Conservation (phyloP, 2,888 invertebrate genomes). For the Hypselothyrea guttata region DNA sequence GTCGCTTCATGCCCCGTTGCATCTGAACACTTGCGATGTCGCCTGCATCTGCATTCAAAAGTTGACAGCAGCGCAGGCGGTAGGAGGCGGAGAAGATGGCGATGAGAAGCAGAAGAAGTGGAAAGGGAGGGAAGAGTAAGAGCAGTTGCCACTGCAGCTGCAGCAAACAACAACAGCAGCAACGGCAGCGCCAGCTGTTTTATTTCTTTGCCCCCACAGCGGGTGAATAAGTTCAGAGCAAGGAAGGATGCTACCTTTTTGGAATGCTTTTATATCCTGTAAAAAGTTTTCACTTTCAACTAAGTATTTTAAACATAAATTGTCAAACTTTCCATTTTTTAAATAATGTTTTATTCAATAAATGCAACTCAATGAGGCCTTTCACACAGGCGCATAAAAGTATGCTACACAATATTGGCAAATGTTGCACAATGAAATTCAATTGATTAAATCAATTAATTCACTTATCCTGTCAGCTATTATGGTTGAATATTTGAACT, state of each 20-base stretch:
- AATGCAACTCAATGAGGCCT: no score
- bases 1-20: constrained; percentile 68
- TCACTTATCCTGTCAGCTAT: no score
- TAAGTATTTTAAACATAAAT: no score
- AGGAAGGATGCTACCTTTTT: not conserved
- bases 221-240: not conserved
- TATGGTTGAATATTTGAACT: no score
- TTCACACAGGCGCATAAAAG: no score
- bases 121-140: not conserved
- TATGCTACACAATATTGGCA: no score
- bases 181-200: constrained; percentile 14
- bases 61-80: constrained; percentile 20
- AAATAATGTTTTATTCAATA: no score
- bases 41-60: constrained; percentile 44
- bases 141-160: constrained; percentile 2
- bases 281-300: not conserved
- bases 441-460: no score
- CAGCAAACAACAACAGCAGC: constrained; percentile 22
- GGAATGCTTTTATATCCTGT: constrained; percentile 3
- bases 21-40: constrained; percentile 63
- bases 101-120: not conserved
- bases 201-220: constrained; percentile 34
- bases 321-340: no score
- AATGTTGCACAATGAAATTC: no score
- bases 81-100: no score